Base-by-base conservation (phyloP, 1,140 invertebrate genomes). In the Acromyrmex echinatior region DNA sequence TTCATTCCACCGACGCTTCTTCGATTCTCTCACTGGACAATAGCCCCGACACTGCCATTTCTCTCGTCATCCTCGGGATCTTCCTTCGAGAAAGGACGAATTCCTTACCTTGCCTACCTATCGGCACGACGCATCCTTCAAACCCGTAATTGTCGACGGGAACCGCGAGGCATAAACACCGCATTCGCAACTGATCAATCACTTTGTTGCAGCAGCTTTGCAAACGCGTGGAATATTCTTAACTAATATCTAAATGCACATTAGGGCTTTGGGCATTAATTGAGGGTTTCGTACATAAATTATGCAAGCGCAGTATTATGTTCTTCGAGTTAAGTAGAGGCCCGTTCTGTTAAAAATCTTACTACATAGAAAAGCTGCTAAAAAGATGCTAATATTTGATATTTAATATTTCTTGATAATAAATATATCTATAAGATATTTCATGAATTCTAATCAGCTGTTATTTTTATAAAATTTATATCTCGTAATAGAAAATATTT, bases 51-150 rank as follows among this genome's bases (percentile, higher is more conserved):
- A 71, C 25, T 65, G 74, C 65, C 39, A 70, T 78, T 86, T 18
- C 65, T 58, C 58, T 39, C 78, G 86, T 86, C 82, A 74, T 89
- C 66, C 35, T 78, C 65, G 80, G 4, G 4, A 81, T 88, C 76
- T 90, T 10, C 76, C 77, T 91, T 62, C 90, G 80, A 86, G 81
- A 80, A 91, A 87, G 60, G 70, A 91, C 89, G 89, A 91, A 91
- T 86, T 86, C 80, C 35, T 88, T 73, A 66, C 65, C 66, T 88
- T 73, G 73, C 65, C 66, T 78, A 45, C 53, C 77, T 90, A 90
- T 88, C 89, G 87, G 25, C 68, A 58, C 56, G 78, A 80, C 56
- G 87, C 68, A 88, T 91, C 84, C 89, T 60, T 51, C 60, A 84
- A 90, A 80, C 49, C 28, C 45, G 76, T 91, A 91, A 91, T 91